phyloP scores from a whole-genome alignment of 2,113 vertebrate genomes.

The Myrmecobius fasciatus region DNA sequence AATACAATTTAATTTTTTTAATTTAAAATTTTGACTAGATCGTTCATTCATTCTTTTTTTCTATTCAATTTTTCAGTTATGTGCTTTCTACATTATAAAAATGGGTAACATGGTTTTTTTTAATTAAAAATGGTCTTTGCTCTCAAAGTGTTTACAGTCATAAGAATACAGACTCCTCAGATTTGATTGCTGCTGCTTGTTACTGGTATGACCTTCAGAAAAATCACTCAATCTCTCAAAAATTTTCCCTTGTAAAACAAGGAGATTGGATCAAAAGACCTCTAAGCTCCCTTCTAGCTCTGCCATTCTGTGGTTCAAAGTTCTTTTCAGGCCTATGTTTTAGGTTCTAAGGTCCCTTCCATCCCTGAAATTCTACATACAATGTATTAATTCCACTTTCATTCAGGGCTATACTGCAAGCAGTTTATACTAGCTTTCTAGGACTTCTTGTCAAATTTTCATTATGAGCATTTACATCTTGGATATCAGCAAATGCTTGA shows the following conservation, averaged over 20 bases:
- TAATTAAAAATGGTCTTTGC: neutral
- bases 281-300: neutral
- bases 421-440: neutral
- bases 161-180: neutral
- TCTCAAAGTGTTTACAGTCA: accelerated
- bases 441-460: neutral
- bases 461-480: neutral
- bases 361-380: neutral
- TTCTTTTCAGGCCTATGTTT: neutral
- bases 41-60: neutral
- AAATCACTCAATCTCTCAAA: accelerated
- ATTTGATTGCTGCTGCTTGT: accelerated
- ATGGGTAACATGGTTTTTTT: neutral
- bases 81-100: neutral
- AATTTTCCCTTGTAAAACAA: neutral
- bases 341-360: neutral
- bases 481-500: neutral
- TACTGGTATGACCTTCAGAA: neutral
- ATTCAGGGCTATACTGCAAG: neutral
- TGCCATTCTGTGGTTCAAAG: neutral
- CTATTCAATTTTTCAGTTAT: neutral
- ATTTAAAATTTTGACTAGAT: neutral
- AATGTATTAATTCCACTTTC: neutral
- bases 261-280: neutral
- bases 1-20: neutral